Evolutionary conservation across 2,888 invertebrate genomes (phyloP).

Genomic region (Megalurothrips usitatus): DNA sequence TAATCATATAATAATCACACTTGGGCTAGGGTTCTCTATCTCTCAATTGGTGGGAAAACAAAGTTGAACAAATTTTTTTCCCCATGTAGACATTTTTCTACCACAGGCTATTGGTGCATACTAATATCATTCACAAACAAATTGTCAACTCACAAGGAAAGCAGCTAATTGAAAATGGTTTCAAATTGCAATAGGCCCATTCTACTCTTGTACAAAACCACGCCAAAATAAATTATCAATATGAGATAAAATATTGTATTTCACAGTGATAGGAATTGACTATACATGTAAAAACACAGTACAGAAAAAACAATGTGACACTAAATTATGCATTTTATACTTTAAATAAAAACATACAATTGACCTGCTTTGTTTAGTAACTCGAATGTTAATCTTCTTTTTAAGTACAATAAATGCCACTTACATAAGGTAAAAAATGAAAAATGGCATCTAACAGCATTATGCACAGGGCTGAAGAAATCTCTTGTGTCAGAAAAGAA

Average conservation of each 20-base stretch:
- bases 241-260: neutral
- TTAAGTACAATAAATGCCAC: slow-evolving; percentile 14
- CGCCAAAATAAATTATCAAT: neutral
- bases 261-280: neutral
- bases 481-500: neutral
- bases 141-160: neutral
- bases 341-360: neutral
- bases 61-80: too few species aligned
- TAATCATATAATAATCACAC: neutral
- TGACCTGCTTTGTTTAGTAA: neutral
- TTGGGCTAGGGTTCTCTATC: neutral
- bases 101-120: too few species aligned
- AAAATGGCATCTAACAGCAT: neutral
- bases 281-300: neutral
- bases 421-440: neutral
- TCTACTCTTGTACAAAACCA: too few species aligned
- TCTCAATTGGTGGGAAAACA: neutral
- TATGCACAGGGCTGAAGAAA: neutral
- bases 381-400: neutral
- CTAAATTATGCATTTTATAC: neutral
- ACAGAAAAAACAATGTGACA: neutral
- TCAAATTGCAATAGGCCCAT: too few species aligned
- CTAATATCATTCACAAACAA: neutral
- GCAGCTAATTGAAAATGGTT: neutral
- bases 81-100: too few species aligned